Evolutionary conservation across 1,140 invertebrate genomes (phyloP), one percentile per base, ranked within the genome.

Genomic region (Philopotamus ludificatus): DNA sequence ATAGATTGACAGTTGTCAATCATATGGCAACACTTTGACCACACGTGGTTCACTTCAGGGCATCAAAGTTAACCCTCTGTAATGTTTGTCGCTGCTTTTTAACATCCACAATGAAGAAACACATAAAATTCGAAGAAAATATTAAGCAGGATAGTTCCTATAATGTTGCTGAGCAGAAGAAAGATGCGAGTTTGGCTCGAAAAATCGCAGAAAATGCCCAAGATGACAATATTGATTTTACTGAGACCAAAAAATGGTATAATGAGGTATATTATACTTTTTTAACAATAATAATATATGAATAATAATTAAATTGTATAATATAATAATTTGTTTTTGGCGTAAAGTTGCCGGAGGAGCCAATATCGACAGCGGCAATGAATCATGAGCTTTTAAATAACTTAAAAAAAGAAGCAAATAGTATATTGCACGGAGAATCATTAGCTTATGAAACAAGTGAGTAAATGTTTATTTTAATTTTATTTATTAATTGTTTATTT

Each of bases 351-450:
- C 76, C 79, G 23, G 77, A 80, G 69, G 79, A 81, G 66, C 79
- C 79, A 21, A 65, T 74, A 49, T 72, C 73, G 45, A 66, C 68
- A 57, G 75, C 74, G 50, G 70, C 72, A 12, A 63, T 81, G 53
- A 76, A 80, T n/a, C 77, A 79, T 67, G 76, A 83, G 45, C 74
- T 81, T 70, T 70, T 83, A 15, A 79, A 82, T 39, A 76, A 84
- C 39, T 68, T 87, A 3, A 84, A 83, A 72, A 79, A 81, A 57
- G 85, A 86, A 74, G 86, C 82, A 0, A 84, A 81, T 70, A 84
- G 82, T 72, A 83, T 82, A 41, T 72, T 85, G 9, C 82, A 86
- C 68, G 80, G 81, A n/a, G 86, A 86, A 71, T 81, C 82, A 45
- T 71, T 81, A 22, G 83, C 82, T n/a, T 86, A 82, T 77, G 81